Evolutionary conservation across 2,888 invertebrate species (phyloP).

Genomic region (Drosophila nr. perissopoda): DNA sequence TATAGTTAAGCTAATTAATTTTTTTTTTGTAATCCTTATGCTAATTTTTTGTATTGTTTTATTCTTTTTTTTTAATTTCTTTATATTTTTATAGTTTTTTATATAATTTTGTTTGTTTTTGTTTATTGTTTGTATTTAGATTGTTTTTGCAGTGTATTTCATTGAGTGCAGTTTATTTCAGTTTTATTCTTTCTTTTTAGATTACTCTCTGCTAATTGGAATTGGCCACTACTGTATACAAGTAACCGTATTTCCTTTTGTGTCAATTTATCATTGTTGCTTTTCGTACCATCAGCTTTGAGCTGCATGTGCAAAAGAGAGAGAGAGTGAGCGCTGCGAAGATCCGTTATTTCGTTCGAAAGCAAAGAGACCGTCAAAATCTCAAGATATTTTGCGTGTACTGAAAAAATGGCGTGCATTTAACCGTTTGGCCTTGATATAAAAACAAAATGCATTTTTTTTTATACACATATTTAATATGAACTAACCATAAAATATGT

Average conservation of each 20-base stretch:
- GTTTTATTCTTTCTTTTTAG: slow-evolving; percentile 6
- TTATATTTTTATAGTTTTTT: slow-evolving; percentile 16
- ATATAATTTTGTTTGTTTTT: slow-evolving; percentile 11
- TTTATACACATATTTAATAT: not conserved
- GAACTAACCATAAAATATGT: slow-evolving; percentile 22
- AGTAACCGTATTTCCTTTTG: slow-evolving; percentile 43
- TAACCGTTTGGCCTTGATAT: slow-evolving; percentile 1
- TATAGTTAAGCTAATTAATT: slow-evolving; percentile 39
- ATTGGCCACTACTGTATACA: slow-evolving; percentile 33
- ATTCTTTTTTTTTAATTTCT: slow-evolving; percentile 26
- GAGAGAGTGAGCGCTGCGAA: slow-evolving; percentile 9
- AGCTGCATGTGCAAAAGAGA: slow-evolving; percentile 43
- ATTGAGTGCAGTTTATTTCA: slow-evolving; percentile 35
- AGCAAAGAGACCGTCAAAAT: slow-evolving; percentile 28
- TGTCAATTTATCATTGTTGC: slow-evolving; percentile 27
- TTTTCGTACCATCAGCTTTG: slow-evolving; percentile 21
- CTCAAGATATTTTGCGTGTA: slow-evolving; percentile 20
- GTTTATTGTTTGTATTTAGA: slow-evolving; percentile 10
- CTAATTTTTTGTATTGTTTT: slow-evolving; percentile 29
- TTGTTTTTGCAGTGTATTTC: slow-evolving; percentile 38
- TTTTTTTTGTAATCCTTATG: slow-evolving; percentile 32
- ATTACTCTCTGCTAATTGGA: slow-evolving; percentile 24
- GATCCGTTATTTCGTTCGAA: slow-evolving; percentile 54
- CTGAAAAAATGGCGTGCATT: slow-evolving; percentile 30
- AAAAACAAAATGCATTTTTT: slow-evolving; percentile 1